Base-by-base conservation (phyloP, 2,888 invertebrate genomes). In the Synanthedon formicaeformis region DNA sequence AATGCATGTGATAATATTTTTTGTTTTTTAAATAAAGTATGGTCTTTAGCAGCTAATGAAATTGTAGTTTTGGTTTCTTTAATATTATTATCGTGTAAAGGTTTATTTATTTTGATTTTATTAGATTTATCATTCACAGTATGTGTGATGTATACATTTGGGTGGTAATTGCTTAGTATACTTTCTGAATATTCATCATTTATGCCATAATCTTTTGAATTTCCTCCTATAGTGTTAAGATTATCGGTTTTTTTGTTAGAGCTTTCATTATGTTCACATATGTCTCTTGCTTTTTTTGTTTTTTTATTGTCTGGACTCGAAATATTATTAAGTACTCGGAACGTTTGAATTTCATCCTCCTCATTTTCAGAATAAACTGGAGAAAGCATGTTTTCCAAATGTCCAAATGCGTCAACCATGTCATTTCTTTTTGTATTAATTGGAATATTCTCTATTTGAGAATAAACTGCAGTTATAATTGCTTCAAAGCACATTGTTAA, bases 131-230 rank as follows among this genome's bases (percentile, higher is more conserved):
- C 45, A 40, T 55, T 60, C 40, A 52, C 54, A 52, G 48, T 34
- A 40, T 55, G 49, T 52, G 51, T 34, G 48, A 53, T 6, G 34
- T 41, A 10, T 27, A 10, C 27, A 10, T 51, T 50, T 23, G n/a
- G 13, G 11, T 13, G 34, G 23, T 12, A 45, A 14, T 45, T 45
- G 45, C 45, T 45, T 45, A 69, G 54, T 50, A 68, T 62, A 55
- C 65, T 72, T 59, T 73, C 75, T 0, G 77, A 76, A 56, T 50
- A 64, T 53, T 57, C 56, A 12, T 50, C 51, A 50, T 45, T 45
- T n/a, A 14, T 4, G 45, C 13, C 14, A 45, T 14, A n/a, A 12
- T 45, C 13, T 13, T 12, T 13, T 45, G n/a, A n/a, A 45, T 12
- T 45, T 45, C 4, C 45, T 45, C 13, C 11, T 12, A 13, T 12